Evolutionary conservation across 2,888 invertebrate species (phyloP), one percentile per base, ranked within the genome.

Genomic region (Teleogryllus oceanicus): DNA sequence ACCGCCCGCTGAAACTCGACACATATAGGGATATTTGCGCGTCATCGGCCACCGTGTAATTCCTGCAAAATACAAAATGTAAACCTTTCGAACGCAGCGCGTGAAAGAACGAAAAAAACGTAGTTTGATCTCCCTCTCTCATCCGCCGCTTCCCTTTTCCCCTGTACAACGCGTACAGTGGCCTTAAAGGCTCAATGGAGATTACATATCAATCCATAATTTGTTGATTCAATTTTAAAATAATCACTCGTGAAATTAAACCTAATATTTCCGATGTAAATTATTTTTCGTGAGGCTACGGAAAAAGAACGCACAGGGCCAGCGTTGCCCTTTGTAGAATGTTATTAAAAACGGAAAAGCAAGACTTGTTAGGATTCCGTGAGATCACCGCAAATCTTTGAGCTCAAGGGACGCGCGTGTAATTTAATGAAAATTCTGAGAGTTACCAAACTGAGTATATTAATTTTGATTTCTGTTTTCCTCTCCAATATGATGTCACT

Each of bases 221-320:
- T 77, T 77, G 77, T 77, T 77, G 77, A 77, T 77, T 77, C 77
- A 77, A 62, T 77, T 79, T 79, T 79, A 79, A 79, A 79, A 79
- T 62, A 79, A 77, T 79, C 79, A 51, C 79, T 77, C 49, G 37
- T 77, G 77, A 49, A 77, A 77, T 77, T 77, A 77, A 21, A 21
- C 24, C 49, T 37, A 77, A 77, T 77, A 49, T 77, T 49, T 18
- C n/a, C 49, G 49, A 77, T 50, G 49, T 77, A 49, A 77, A 21
- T 77, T 77, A 62, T 62, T 62, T 62, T 62, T 62, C 62, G 62
- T 62, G n/a, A 13, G 13, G 16, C 62, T 18, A 8, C 11, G n/a
- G 3, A 12, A 62, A 62, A 62, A 62, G 62, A 8, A n/a, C 37
- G n/a, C 13, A 62, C n/a, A n/a, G 16, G 12, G n/a, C n/a, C 16